phyloP scores from a whole-genome alignment of 1,140 invertebrate genomes.

The Drosophila navojoa region DNA sequence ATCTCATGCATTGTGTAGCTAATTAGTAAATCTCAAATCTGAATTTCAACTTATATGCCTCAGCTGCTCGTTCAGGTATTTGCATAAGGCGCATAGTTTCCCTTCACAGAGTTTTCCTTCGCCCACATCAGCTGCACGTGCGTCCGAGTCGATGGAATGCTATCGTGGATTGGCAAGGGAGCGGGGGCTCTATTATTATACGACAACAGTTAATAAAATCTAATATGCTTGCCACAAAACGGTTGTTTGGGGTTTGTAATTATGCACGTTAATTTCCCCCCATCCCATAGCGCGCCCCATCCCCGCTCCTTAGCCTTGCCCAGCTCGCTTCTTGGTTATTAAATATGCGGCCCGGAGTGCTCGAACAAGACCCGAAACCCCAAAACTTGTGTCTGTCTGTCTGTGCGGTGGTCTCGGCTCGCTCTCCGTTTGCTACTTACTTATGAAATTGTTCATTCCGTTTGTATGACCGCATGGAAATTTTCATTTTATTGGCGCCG shows the following conservation, averaged over 20 bases:
- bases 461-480: constrained; percentile 73
- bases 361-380: constrained; percentile 15
- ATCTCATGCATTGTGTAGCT: too few relatives aligned
- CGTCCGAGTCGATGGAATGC: not conserved
- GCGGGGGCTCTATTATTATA: constrained; percentile 9
- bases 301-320: not conserved
- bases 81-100: not conserved
- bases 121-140: constrained; percentile 15
- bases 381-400: constrained; percentile 46
- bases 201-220: constrained; percentile 74
- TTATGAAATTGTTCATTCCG: constrained; percentile 67
- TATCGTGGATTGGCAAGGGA: not conserved
- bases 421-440: constrained; percentile 27
- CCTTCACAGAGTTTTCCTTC: not conserved
- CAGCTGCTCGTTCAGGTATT: not conserved
- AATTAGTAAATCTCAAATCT: not conserved
- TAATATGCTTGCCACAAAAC: constrained; percentile 80
- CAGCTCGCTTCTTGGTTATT: constrained; percentile 54
- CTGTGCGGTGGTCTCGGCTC: not conserved
- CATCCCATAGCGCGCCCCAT: too few relatives aligned
- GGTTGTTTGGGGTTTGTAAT: constrained; percentile 78
- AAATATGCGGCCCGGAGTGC: constrained; percentile 66
- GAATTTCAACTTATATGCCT: not conserved
- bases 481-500: constrained; percentile 80
- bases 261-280: constrained; percentile 72